A percentile compares a stretch with the other conserved stretches of the same genome.
Conservation (phyloP, 2,888 invertebrate species). For the Arge pagana region DNA sequence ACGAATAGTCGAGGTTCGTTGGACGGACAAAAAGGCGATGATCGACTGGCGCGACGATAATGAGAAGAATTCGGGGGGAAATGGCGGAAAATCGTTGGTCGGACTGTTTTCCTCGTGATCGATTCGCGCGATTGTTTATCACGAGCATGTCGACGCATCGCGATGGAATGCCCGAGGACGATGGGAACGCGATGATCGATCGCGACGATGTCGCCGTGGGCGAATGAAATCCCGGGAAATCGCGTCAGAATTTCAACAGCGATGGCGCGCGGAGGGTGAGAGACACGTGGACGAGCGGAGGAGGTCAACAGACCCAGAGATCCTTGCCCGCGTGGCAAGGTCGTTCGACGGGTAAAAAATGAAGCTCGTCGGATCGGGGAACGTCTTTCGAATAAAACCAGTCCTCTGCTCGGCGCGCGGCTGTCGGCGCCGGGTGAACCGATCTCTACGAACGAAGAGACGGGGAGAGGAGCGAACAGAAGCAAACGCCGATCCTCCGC, state of each 20-base stretch:
- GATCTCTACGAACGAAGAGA: background rate
- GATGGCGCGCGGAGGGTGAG: constrained; percentile 20
- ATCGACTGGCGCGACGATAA: too few relatives aligned
- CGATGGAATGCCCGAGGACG: too few relatives aligned
- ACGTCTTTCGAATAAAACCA: constrained; percentile 47
- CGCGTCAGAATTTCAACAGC: constrained; percentile 5
- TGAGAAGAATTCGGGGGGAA: too few relatives aligned
- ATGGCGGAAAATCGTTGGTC: too few relatives aligned
- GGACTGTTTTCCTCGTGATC: too few relatives aligned
- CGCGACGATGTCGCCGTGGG: constrained; percentile 17
- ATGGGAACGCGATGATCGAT: constrained; percentile 28
- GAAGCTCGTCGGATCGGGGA: constrained; percentile 36
- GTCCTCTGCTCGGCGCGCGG: constrained; percentile 37
- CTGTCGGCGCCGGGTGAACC: background rate
- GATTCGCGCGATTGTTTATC: too few relatives aligned
- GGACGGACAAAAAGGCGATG: too few relatives aligned
- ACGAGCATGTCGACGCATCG: too few relatives aligned
- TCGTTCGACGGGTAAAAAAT: constrained; percentile 49
- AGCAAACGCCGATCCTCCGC: background rate
- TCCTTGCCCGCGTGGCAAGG: constrained; percentile 53
- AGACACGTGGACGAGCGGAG: constrained; percentile 11
- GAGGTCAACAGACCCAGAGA: constrained; percentile 52
- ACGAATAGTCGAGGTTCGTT: too few relatives aligned
- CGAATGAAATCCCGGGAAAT: constrained; percentile 26
- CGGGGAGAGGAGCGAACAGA: background rate